Evolutionary conservation across 1,140 invertebrate genomes (phyloP), one percentile per base, ranked within the genome.

Genomic region (Cydia amplana): DNA sequence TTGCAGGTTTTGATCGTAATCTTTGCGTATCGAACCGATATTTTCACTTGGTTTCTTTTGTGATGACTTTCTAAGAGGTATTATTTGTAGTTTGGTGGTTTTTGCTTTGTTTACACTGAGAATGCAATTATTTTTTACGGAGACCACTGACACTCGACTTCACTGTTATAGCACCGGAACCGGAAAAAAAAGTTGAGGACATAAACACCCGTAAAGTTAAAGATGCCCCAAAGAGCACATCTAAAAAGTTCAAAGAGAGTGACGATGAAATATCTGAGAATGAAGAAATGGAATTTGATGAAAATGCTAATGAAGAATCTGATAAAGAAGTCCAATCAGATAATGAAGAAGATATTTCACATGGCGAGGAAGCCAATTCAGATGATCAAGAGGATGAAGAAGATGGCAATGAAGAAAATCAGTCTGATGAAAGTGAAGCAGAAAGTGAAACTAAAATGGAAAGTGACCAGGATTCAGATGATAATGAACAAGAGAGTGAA

Each of bases 201-300:
- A 75, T 85, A 76, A 77, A 79, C 65, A 65, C 70, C 14, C n/a
- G n/a, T 51, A 78, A 80, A 67, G 77, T 65, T 67, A 78, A 77
- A 74, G 76, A 75, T 55, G 55, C n/a, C 3, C 18, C 18, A 60
- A 60, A 60, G 9, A 60, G 9, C 20, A 23, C 9, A 23, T 20
- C 16, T 14, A 74, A 73, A 16, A 70, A 73, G 46, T 20, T 65
- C 60, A 63, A 63, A 64, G 65, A 73, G 64, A 73, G 72, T 76
- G 75, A 79, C n/a, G 74, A 67, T 74, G 63, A 74, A 36, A 60
- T 65, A 55, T 73, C 60, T 60, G 72, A 10, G 36, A 32, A 70
- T 72, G 60, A 67, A 28, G 51, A 73, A 40, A 46, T 43, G 55
- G 76, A 77, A 18, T 18, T 25, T 14, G 40, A 55, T 49, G 79